Base-by-base conservation (phyloP, 1,140 invertebrate species). In the Uloborus diversus region DNA sequence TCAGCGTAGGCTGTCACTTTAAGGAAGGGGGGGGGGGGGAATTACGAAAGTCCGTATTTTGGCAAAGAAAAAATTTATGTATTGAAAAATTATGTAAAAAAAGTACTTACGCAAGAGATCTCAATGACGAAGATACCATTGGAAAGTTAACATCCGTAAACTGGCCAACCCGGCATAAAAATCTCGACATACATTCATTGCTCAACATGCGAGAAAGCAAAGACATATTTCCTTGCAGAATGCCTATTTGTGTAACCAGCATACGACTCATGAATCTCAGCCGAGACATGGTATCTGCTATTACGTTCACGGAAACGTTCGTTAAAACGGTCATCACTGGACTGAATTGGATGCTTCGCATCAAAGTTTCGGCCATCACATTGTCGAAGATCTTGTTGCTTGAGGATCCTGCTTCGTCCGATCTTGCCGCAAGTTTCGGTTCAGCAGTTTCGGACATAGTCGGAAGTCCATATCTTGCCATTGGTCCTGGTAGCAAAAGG, bases 291-390 rank as follows among this genome's bases (percentile, higher is more conserved):
- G 73, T 23, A 30, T 66, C 62, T 0, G 47, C 42, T 25, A 78
- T 66, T 25, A 78, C 73, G 51, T 78, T 78, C 1, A 78, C 73
- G 0, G 73, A 65, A 9, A 78, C 73, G 42, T 78, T 78, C 1
- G 73, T 78, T 30, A 78, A 23, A 17, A 78, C 57, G 49, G 2
- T 78, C 49, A 64, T 78, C 3, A 78, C 73, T 5, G 73, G 73
- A 28, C 42, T 57, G 3, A 78, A 56, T 20, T 78, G 61, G 20
- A 78, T 78, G 11, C 47, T 56, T 30, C 51, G 23, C 37, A 78
- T 28, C 23, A 78, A 20, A 20, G 73, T 66, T 9, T 78, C 73
- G 1, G 73, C 49, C 62, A 78, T 66, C 3, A 66, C 25, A 20
- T 32, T 64, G 13, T 75, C 59, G 28, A 75, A 75, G 13, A 64